Base-by-base conservation (phyloP, 2,797 vertebrate species). In the Anguilla pacifica region DNA sequence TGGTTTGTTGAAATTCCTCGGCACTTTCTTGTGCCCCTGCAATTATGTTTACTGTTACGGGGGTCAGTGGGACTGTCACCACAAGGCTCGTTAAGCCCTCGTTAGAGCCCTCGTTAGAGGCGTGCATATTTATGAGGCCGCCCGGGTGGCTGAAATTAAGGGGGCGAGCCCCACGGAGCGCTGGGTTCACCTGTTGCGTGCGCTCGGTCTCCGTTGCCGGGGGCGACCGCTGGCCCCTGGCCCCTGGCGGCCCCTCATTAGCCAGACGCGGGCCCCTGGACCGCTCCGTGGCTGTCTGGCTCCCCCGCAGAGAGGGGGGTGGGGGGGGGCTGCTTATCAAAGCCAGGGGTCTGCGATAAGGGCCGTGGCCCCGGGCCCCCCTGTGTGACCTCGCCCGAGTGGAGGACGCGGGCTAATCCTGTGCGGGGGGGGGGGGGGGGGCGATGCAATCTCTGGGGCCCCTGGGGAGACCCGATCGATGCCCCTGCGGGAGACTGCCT, bases 241-340 rank as follows among this genome's bases (percentile, higher is more conserved):
- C 77, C 77, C 7, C 77, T n/a, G n/a, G n/a, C 31, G 31, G 31
- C 31, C 31, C 31, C 31, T 81, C 82, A 83, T 83, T 83, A 83
- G 51, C 82, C 31, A 57, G 35, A 17, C 43, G 4, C 39, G 2
- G 39, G 39, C 39, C 39, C 9, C 35, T 35, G 17, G 3, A 17
- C 9, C 22, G 6, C 19, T 83, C 11, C n/a, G 5, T 17, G 82
- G 82, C 82, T 83, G 82, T 83, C 82, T 57, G 82, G n/a, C 82
- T 55, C 5, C 49, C 49, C 25, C 1, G 35, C 35, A 1, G 35
- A 35, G 35, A 35, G 35, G 1, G 31, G 31, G 31, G 31, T 51
- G 51, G 25, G 82, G 6, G 82, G 15, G 15, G 43, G 17, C 77
- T 49, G 77, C 77, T 81, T 81, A 81, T 81, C 77, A 81, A 81